phyloP scores from a whole-genome alignment of 2,797 vertebrate species.

The Falco naumanni region DNA sequence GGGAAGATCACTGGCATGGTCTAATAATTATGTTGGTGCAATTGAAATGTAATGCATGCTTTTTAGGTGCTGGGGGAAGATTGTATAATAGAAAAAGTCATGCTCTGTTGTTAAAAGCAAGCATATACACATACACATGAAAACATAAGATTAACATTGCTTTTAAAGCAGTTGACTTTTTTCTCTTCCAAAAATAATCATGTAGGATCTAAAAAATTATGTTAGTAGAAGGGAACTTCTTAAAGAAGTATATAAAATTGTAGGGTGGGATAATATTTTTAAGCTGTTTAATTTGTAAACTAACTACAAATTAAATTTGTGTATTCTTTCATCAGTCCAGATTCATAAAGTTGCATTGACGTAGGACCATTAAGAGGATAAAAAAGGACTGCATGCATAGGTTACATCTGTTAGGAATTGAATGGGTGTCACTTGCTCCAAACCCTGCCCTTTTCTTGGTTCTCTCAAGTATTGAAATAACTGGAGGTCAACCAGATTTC shows the following conservation, averaged over 20 bases:
- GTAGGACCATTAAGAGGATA: not conserved
- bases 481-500: not conserved
- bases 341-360: not conserved
- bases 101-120: not conserved
- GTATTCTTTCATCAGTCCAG: not conserved
- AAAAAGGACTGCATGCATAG: not conserved
- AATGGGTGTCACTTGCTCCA: not conserved
- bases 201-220: not conserved
- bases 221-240: not conserved
- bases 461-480: conserved; percentile 10
- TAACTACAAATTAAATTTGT: not conserved
- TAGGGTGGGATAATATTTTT: not conserved
- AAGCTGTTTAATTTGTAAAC: not conserved
- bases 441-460: not conserved
- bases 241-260: not conserved
- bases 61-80: not conserved
- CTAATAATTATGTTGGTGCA: not conserved
- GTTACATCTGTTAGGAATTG: not conserved
- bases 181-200: not conserved
- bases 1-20: not conserved
- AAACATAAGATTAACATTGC: not conserved
- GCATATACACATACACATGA: not conserved
- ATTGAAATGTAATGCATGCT: not conserved
- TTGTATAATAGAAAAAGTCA: not conserved
- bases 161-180: not conserved